phyloP scores from a whole-genome alignment of 2,888 invertebrate species.

The Sussaba pulchella region DNA sequence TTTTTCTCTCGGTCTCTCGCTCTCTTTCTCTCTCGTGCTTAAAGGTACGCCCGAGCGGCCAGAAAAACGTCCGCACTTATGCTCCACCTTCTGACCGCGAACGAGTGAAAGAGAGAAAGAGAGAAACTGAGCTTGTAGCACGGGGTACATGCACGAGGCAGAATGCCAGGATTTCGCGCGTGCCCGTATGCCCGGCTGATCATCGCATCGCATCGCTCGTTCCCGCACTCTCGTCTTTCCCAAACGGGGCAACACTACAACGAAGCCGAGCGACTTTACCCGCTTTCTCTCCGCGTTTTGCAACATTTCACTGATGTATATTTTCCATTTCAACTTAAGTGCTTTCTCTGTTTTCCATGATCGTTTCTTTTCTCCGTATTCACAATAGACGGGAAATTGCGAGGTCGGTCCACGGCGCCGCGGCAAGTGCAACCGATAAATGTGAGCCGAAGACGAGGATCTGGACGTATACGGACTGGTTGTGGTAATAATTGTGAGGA shows the following conservation, averaged over 20 bases:
- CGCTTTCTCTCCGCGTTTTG: constrained; percentile 9
- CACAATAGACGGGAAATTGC: constrained; percentile 38
- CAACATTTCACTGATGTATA: constrained; percentile 33
- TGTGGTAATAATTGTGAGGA: constrained; percentile 36
- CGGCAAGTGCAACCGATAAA: constrained; percentile 54
- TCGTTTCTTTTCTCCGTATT: constrained; percentile 60
- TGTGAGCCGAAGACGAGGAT: constrained; percentile 46
- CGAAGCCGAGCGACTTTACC: constrained; percentile 35
- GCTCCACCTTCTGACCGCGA: constrained; percentile 40
- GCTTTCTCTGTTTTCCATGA: constrained; percentile 60
- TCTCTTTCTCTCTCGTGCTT: neutral
- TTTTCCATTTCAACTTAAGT: constrained; percentile 56
- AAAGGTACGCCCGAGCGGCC: constrained; percentile 34
- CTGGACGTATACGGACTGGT: too few species aligned
- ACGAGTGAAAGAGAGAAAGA: constrained; percentile 39
- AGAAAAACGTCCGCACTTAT: constrained; percentile 35
- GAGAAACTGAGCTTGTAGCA: neutral
- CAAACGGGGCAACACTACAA: constrained; percentile 39
- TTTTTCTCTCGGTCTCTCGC: too few species aligned
- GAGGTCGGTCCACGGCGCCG: constrained; percentile 11
- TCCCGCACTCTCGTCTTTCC: constrained; percentile 51
- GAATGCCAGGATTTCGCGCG: constrained; percentile 60
- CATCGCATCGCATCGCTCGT: constrained; percentile 64
- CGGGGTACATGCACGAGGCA: constrained; percentile 12
- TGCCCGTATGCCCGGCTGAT: constrained; percentile 60